Evolutionary conservation across 2,888 invertebrate species (phyloP), one percentile per base, ranked within the genome.

Genomic region (Meandrusa payeni): DNA sequence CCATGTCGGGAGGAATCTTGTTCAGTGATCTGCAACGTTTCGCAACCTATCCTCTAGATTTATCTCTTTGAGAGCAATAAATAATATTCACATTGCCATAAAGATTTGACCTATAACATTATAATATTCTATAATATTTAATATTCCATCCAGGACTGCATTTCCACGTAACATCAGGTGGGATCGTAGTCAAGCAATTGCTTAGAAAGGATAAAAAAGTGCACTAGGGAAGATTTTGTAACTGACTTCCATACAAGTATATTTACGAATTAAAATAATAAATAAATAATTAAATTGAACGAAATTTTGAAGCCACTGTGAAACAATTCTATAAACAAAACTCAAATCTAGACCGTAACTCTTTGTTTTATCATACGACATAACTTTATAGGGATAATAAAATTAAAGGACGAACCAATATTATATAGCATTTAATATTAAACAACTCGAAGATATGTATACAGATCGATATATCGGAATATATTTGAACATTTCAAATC

Each of bases 341-440:
- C 40, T 37, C 31, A 47, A n/a, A 41, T 45, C 41, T 37, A 31
- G 15, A 26, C 29, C 19, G 37, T 48, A 34, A 41, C 41, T 47
- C 44, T 39, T 39, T 45, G 28, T 39, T 38, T 44, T 48, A 48
- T 48, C 48, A 31, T 34, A 15, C 11, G 32, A 40, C 44, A 48
- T 45, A 45, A 34, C 10, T 48, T 42, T 40, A 36, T 17, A 37
- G 22, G 34, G 19, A 31, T 40, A 43, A 48, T 40, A 48, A 48
- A 48, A 41, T 39, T 31, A 41, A 45, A 38, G 37, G 40, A 32
- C 41, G 11, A 20, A 29, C 5, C 10, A 41, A 34, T 6, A n/a
- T n/a, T n/a, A 9, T 28, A 12, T 22, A 15, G 24, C 15, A 24
- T 36, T 26, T 26, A 26, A 15, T 31, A 19, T 40, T 27, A 17